Percentiles rank a stretch among this genome's conserved stretches.
Evolutionary conservation across 1,140 invertebrate genomes (phyloP).

Genomic region (Octopus sinensis): DNA sequence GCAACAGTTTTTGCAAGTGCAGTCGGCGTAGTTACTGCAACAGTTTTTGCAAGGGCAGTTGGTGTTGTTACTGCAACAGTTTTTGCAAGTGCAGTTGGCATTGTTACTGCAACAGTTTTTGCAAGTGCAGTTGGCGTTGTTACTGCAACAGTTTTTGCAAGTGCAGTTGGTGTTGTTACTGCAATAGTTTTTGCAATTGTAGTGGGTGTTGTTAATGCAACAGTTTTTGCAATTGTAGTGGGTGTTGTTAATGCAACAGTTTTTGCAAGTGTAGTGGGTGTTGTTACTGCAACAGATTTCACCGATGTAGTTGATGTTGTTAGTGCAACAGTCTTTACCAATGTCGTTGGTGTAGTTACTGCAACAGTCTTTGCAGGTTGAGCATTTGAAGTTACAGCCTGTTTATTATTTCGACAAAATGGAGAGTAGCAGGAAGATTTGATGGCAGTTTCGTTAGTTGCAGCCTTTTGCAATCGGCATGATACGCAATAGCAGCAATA

Average conservation of each 20-base stretch:
- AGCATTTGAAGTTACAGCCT: neutral
- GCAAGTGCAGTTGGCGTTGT: neutral
- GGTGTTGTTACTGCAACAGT: constrained; percentile 17
- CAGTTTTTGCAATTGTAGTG: neutral
- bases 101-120: neutral
- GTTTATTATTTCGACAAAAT: constrained; percentile 24
- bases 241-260: constrained; percentile 2
- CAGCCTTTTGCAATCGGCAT: neutral
- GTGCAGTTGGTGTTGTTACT: constrained; percentile 10
- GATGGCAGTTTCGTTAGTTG: neutral
- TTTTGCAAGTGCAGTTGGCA: constrained; percentile 19
- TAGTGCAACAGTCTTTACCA: constrained; percentile 1
- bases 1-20: too few relatives aligned
- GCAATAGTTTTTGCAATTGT: constrained; percentile 12
- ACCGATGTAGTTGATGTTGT: constrained; percentile 9
- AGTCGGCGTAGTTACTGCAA: too few relatives aligned
- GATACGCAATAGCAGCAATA: constrained; percentile 27
- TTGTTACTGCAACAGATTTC: neutral
- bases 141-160: constrained; percentile 14
- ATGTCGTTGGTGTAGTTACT: constrained; percentile 15
- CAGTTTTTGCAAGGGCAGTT: neutral
- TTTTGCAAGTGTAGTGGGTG: neutral
- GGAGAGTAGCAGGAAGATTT: constrained; percentile 27
- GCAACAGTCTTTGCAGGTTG: neutral
- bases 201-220: constrained; percentile 7